phyloP scores from a whole-genome alignment of 2,113 vertebrate genomes.

The Pithys albifrons region DNA sequence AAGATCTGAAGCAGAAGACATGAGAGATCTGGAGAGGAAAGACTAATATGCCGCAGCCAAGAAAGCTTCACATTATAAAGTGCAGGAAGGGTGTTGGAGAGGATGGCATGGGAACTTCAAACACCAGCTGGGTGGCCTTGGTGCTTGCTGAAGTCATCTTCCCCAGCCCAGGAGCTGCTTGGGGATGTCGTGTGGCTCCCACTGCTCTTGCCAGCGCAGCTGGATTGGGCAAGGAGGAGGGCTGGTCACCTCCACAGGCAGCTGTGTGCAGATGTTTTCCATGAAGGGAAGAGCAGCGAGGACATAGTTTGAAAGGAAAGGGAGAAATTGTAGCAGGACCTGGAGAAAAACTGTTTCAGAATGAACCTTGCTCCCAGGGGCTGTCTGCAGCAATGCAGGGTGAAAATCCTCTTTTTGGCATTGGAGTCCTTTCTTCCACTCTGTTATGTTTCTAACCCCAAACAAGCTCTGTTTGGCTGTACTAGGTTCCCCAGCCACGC shows the following conservation, averaged over 20 bases:
- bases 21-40: neutral
- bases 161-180: neutral
- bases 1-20: neutral
- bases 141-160: neutral
- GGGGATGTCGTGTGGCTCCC: neutral
- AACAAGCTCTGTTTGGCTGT: neutral
- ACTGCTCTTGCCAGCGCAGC: neutral
- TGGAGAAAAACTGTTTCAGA: neutral
- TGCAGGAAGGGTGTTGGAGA: neutral
- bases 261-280: constrained; percentile 35
- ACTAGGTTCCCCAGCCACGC: neutral
- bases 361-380: neutral
- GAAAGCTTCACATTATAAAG: neutral
- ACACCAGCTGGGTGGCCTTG: constrained; percentile 50
- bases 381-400: neutral
- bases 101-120: constrained; percentile 35
- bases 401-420: neutral
- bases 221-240: neutral
- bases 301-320: neutral
- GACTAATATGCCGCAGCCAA: neutral
- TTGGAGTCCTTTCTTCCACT: neutral
- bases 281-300: neutral
- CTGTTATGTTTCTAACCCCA: neutral
- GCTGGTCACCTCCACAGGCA: neutral
- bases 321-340: neutral